A percentile compares a stretch with the other conserved stretches of the same genome.
phyloP scores from a whole-genome alignment of 2,888 invertebrate species.

The Tetheella fluctuosa region DNA sequence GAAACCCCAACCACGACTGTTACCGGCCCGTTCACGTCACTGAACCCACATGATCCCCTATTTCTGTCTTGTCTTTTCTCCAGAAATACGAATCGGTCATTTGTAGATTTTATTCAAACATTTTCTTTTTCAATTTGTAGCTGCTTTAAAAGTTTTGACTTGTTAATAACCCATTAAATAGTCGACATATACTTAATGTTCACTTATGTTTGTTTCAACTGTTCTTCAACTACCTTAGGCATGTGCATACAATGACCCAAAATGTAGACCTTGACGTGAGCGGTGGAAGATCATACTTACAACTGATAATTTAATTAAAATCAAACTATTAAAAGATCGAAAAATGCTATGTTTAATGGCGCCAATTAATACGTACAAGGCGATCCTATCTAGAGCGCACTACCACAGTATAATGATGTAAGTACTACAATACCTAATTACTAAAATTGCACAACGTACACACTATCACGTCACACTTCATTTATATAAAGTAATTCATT shows the following conservation, averaged over 20 bases:
- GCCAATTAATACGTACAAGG: constrained; percentile 12
- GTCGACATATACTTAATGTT: neutral
- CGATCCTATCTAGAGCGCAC: constrained; percentile 10
- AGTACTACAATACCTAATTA: constrained; percentile 1
- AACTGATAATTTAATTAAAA: neutral
- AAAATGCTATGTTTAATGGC: constrained; percentile 13
- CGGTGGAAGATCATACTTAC: neutral
- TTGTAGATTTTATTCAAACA: constrained; percentile 18
- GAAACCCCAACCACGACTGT: constrained; percentile 23
- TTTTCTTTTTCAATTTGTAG: constrained; percentile 25
- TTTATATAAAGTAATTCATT: neutral
- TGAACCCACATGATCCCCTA: constrained; percentile 61
- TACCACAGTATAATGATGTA: no score
- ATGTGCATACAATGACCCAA: no score
- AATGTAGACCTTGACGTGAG: neutral
- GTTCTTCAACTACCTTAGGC: no score
- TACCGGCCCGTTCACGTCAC: constrained; percentile 52
- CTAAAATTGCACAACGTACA: constrained; percentile 11
- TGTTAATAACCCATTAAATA: neutral
- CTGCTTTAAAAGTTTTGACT: neutral
- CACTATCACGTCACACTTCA: neutral
- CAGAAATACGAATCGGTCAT: constrained; percentile 57
- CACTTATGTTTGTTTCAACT: neutral
- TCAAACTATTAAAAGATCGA: constrained; percentile 13
- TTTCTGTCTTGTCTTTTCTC: constrained; percentile 73